A percentile compares a stretch with the other conserved stretches of the same genome.
These are phyloP conservation scores for Conus betulinus DNA, from an alignment of 1,140 invertebrate species.

Conservation along the genomic window DNA sequence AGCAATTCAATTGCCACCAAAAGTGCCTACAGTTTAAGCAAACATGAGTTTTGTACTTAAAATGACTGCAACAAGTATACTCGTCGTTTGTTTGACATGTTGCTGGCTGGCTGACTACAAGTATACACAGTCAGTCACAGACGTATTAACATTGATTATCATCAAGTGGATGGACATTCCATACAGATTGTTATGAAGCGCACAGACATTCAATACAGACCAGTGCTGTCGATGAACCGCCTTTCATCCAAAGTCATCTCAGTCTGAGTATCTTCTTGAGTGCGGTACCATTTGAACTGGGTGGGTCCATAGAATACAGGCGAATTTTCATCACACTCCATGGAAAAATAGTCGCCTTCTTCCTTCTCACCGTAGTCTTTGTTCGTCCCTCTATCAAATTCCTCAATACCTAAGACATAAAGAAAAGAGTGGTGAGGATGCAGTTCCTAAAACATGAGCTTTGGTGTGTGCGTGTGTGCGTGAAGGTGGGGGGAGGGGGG, in stretches of 20 bases:
- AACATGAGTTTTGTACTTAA: no score
- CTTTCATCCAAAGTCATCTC: neutral
- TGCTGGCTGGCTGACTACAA: no score
- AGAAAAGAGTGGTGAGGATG: no score
- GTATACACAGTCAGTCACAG: no score
- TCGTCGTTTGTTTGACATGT: no score
- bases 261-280: neutral
- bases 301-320: neutral
- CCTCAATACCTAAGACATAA: neutral
- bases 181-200: neutral
- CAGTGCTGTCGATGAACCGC: constrained; percentile 10
- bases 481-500: no score
- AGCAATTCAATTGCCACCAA: no score
- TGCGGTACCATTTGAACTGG: constrained; percentile 31
- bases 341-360: neutral
- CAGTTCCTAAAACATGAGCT: neutral
- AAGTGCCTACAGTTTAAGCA: no score
- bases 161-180: neutral
- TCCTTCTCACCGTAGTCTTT: neutral
- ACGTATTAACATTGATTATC: neutral
- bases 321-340: neutral
- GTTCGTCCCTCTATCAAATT: neutral
- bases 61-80: no score
- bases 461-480: neutral
- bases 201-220: neutral